Base-by-base conservation (phyloP, 2,797 vertebrate genomes). In the Rhynchotus rufescens region DNA sequence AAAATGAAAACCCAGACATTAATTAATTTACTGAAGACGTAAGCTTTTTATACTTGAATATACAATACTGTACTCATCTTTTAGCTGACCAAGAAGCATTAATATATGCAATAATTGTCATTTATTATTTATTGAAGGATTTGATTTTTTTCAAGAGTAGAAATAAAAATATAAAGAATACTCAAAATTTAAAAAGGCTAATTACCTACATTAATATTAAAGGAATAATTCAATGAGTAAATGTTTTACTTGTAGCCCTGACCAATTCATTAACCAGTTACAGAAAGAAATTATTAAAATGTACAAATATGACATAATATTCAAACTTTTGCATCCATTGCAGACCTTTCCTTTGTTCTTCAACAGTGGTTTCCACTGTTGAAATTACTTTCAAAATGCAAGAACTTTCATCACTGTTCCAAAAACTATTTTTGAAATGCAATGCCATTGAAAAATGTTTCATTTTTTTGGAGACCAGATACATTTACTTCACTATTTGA, bases 341-440 rank as follows among this genome's bases (percentile, higher is more conserved):
- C 60, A 90, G 45, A 93, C 17, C 75, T 88, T 64, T 62, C n/a
- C 14, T 80, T 92, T 92, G 92, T 81, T 86, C 80, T 65, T 85
- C 77, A 86, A 78, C 77, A 88, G 80, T 93, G 26, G 42, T 62
- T 96, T 84, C 79, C 89, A 95, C 96, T 93, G 23, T 25, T 51
- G 49, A 80, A 96, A 97, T 95, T 97, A 89, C 90, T 95, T 96
- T 95, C 79, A 85, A 95, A 97, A 96, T 97, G 95, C 95, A 97
- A 93, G 93, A 96, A 95, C 95, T 97, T 98, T 97, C 89, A 97
- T 97, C 96, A 89, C 54, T 89, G 95, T 93, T 94, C 96, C 96
- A 93, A 96, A 97, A 95, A 98, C 96, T 94, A 91, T 95, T 97
- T 97, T 96, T 98, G 97, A 98, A 98, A 97, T 98, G 97, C 91